A percentile compares a stretch with the other conserved stretches of the same genome.
These are phyloP conservation scores for Tinamus major DNA, from an alignment of 2,797 vertebrate species.

Conservation along the genomic window DNA sequence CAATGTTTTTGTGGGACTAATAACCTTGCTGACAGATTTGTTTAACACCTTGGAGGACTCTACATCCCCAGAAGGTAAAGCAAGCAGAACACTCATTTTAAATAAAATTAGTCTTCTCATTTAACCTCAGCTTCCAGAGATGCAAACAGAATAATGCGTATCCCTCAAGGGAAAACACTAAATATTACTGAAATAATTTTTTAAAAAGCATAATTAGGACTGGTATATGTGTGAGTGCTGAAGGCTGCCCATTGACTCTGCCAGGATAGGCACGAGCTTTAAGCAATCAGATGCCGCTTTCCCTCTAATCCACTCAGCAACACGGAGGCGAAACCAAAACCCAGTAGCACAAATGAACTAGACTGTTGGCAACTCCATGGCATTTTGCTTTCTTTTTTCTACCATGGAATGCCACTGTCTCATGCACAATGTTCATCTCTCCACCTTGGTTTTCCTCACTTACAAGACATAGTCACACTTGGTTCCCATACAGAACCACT, in stretches of 20 bases:
- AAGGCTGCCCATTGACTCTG: not conserved
- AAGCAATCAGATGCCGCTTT: not conserved
- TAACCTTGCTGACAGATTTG: not conserved
- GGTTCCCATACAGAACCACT: not conserved
- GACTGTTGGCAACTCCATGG: not conserved
- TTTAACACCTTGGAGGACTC: slow-evolving; percentile 21
- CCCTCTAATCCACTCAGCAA: not conserved
- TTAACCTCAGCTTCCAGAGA: not conserved
- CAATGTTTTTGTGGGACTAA: not conserved
- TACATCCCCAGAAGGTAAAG: not conserved
- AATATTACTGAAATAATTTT: not conserved
- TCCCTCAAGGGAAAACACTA: not conserved
- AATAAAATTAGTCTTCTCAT: not conserved
- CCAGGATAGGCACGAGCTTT: not conserved
- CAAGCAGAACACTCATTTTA: not conserved
- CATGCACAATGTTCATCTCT: not conserved
- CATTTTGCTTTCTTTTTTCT: not conserved
- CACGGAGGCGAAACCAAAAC: not conserved
- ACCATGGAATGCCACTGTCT: rapidly evolving
- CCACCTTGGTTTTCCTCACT: not conserved
- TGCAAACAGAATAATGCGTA: not conserved
- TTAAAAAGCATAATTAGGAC: not conserved
- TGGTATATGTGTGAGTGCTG: not conserved
- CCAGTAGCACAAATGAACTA: not conserved
- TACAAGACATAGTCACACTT: not conserved